Percentiles rank a stretch among this genome's conserved stretches.
phyloP scores from a whole-genome alignment of 2,113 vertebrate genomes.

The Rattus rattus region DNA sequence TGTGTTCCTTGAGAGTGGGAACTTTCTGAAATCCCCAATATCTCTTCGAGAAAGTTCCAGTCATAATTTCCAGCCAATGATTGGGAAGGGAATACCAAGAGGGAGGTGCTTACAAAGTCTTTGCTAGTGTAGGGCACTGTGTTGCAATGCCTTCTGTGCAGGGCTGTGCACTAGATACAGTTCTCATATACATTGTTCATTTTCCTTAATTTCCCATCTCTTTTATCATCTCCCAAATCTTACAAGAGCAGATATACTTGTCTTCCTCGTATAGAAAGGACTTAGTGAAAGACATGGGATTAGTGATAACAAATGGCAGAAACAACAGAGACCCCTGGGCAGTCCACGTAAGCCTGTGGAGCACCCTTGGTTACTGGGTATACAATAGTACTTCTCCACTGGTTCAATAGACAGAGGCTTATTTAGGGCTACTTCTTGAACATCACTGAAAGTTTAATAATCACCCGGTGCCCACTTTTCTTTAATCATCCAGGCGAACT shows the following conservation, averaged over 20 bases:
- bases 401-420: slow-evolving; percentile 4
- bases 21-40: neutral
- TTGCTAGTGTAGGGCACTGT: neutral
- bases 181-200: neutral
- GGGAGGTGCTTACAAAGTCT: neutral
- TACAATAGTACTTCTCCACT: neutral
- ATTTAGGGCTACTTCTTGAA: slow-evolving; percentile 59
- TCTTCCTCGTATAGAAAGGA: slow-evolving; percentile 28
- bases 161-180: neutral
- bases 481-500: slow-evolving; percentile 76
- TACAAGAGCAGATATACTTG: neutral
- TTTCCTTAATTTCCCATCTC: neutral
- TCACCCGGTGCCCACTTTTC: slow-evolving; percentile 73
- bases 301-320: slow-evolving; percentile 2
- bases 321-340: neutral
- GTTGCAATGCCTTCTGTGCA: neutral
- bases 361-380: neutral
- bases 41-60: neutral
- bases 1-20: neutral
- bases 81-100: neutral
- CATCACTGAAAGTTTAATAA: slow-evolving; percentile 62
- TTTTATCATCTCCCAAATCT: neutral
- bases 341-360: neutral
- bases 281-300: neutral
- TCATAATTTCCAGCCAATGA: neutral